These are phyloP conservation scores for Zonitis immaculata DNA, from an alignment of 2,888 invertebrate species.

Conservation along the genomic window DNA sequence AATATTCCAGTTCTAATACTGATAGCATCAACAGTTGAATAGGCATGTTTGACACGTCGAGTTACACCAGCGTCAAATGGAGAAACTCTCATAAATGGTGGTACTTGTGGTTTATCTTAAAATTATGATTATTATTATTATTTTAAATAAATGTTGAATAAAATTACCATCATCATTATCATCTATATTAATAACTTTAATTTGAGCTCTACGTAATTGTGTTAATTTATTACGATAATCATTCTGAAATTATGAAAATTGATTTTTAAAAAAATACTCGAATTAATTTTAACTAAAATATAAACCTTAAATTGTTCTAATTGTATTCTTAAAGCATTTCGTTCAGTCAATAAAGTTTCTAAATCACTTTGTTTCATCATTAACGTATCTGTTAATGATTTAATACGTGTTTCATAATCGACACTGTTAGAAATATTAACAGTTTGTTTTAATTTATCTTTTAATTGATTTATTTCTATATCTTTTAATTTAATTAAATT, in stretches of 20 bases:
- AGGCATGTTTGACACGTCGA: slow-evolving; percentile 70
- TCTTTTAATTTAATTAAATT: slow-evolving; percentile 43
- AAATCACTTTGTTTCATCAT: slow-evolving; percentile 81
- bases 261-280: no score
- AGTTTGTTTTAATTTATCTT: slow-evolving; percentile 45
- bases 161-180: slow-evolving; percentile 58
- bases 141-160: neutral
- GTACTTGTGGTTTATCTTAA: slow-evolving; percentile 62
- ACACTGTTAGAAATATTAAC: slow-evolving; percentile 43
- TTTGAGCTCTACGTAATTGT: slow-evolving; percentile 52
- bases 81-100: slow-evolving; percentile 66
- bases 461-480: slow-evolving; percentile 45
- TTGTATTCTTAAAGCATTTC: slow-evolving; percentile 79
- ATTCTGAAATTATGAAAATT: slow-evolving; percentile 47
- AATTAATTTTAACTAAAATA: no score
- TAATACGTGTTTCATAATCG: slow-evolving; percentile 51
- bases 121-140: slow-evolving; percentile 16
- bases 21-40: slow-evolving; percentile 69
- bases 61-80: slow-evolving; percentile 74
- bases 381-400: slow-evolving; percentile 71
- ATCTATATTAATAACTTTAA: slow-evolving; percentile 55
- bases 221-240: slow-evolving; percentile 57
- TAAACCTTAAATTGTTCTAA: slow-evolving; percentile 78
- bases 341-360: slow-evolving; percentile 78
- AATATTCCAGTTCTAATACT: slow-evolving; percentile 76